These are phyloP conservation scores for Tragelaphus strepsiceros DNA, from an alignment of 2,113 vertebrate genomes.

Conservation along the genomic window DNA sequence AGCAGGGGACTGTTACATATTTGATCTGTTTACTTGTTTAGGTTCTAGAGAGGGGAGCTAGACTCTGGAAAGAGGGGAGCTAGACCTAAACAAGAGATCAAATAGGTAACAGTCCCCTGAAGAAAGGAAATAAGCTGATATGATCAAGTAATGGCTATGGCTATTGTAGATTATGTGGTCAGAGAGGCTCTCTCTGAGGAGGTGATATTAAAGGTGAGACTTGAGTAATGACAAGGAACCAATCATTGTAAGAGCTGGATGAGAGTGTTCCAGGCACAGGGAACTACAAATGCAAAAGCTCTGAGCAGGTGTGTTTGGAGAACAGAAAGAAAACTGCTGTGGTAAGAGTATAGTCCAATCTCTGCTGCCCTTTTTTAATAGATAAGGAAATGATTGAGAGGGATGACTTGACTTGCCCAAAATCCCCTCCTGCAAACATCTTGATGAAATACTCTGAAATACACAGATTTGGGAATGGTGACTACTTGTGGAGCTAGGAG, in stretches of 20 bases:
- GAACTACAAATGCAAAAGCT: not conserved
- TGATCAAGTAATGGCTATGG: not conserved
- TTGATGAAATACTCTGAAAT: not conserved
- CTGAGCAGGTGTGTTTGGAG: not conserved
- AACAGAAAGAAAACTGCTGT: not conserved
- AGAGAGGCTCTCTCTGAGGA: not conserved
- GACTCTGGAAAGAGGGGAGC: not conserved
- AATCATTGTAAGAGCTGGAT: not conserved
- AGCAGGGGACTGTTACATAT: not conserved
- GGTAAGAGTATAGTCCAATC: not conserved
- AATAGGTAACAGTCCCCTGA: not conserved
- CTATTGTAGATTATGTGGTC: not conserved
- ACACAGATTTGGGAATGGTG: not conserved
- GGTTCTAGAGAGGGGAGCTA: not conserved
- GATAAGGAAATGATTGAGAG: not conserved
- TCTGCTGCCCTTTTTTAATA: not conserved
- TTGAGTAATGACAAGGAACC: not conserved
- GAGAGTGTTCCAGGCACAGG: not conserved
- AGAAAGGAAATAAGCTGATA: not conserved
- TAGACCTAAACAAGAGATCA: not conserved
- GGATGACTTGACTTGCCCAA: not conserved
- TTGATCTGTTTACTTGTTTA: not conserved
- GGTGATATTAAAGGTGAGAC: not conserved
- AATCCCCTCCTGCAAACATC: not conserved
- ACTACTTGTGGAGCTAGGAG: not conserved